Evolutionary conservation across 1,140 invertebrate species (phyloP).

Genomic region (Zaprionus davidi): DNA sequence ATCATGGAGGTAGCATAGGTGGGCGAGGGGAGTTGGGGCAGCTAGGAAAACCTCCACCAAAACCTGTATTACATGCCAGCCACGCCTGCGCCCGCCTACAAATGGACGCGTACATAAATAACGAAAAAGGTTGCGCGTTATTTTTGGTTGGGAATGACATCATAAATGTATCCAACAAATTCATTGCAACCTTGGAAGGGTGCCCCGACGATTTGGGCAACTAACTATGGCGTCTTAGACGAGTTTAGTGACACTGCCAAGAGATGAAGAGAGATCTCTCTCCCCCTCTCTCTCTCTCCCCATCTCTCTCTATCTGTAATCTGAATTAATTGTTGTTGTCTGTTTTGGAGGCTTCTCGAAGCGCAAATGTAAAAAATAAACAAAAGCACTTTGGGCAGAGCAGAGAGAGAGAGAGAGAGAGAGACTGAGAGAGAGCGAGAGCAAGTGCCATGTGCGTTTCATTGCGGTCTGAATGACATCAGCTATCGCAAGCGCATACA

Average conservation of each 20-base stretch:
- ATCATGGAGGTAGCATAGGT: conserved; percentile 38
- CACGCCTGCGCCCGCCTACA: not conserved
- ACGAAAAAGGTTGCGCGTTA: conserved; percentile 21
- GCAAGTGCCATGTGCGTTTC: conserved; percentile 57
- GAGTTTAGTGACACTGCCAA: conserved; percentile 22
- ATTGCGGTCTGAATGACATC: conserved; percentile 62
- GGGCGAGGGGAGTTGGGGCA: not conserved
- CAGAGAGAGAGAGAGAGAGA: conserved; percentile 14
- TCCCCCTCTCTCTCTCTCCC: not conserved
- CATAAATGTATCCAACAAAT: conserved; percentile 27
- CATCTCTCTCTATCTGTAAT: not conserved
- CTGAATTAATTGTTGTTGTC: conserved; percentile 17
- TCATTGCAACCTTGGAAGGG: conserved; percentile 43
- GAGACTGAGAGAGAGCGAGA: not conserved
- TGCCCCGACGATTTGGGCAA: not conserved
- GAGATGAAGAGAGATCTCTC: not conserved
- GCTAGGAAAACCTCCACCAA: not conserved
- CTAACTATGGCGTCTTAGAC: conserved; percentile 10
- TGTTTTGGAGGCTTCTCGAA: conserved; percentile 60
- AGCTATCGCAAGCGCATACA: conserved; percentile 31
- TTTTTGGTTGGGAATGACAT: conserved; percentile 58
- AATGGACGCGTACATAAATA: conserved; percentile 7
- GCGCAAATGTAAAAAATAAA: conserved; percentile 75
- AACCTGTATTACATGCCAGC: conserved; percentile 61
- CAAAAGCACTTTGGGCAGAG: conserved; percentile 41